Base-by-base conservation (phyloP, 2,113 vertebrate species). In the Chloebia gouldiae region DNA sequence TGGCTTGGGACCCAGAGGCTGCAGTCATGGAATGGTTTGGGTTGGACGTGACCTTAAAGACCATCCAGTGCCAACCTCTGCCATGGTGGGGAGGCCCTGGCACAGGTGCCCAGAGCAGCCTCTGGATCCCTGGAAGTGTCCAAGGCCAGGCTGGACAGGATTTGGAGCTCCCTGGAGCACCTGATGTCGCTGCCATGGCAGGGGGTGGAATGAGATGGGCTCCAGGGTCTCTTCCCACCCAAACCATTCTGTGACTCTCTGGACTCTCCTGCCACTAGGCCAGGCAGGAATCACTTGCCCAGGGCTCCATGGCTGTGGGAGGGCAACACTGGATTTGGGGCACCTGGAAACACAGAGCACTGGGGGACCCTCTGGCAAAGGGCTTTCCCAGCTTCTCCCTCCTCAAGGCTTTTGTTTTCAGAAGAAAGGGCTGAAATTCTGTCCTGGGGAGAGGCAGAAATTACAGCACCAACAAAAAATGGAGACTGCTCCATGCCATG, bases 1-100 rank as follows among this genome's bases (percentile, higher is more conserved):
- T 4, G 0, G 25, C 31, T 11, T 17, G 68, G 39, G 18, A 39
- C 24, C 0, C 1, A 21, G n/a, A 45, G 9, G 1, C 0, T 53
- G 45, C 33, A 66, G 2, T 12, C 45, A 30, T 21, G n/a, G 14
- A 40, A 45, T 22, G 6, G 16, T 25, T 35, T 25, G 47, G 39
- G n/a, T 15, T 61, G 54, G 61, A 53, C 9, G 7, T 28, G 39
- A 47, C 10, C 40, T 14, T 6, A 40, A 30, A 39, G 19, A 30
- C 16, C 23, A 53, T 4, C 40, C 40, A 79, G 56, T 54, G 40
- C 73, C 40, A 47, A 16, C 23, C 47, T 54, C 37, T 47, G 40
- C 49, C 9, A 1, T 2, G 40, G n/a, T 27, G 30, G 13, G 0
- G 0, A 75, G 61, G 53, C 20, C 28, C 70, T 69, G 63, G 54